Evolutionary conservation across 1,140 invertebrate species (phyloP), one percentile per base, ranked within the genome.

Genomic region (Trachelipus rathkii): DNA sequence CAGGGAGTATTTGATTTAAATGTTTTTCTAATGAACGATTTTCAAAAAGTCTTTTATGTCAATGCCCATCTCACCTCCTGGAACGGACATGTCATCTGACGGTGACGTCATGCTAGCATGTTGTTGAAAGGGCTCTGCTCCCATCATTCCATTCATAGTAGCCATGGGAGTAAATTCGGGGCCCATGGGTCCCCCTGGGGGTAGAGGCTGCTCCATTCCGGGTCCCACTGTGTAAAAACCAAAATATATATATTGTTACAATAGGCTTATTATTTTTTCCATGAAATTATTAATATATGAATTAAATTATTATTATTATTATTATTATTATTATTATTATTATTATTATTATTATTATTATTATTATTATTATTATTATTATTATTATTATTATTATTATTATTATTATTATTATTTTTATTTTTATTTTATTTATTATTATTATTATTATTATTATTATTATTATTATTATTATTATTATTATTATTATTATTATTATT

Each of bases 401-500:
- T 60, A 60, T 60, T 15, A 60, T 15, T 60, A 60, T 15, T 15
- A 19, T 60, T 60, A 60, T 60, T 15, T 2, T 15, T 15, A 60
- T 60, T 10, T 50, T 50, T 50, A 10, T 10, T 50, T 10, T 50
- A 50, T 50, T 10, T 60, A 60, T 15, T 15, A 60, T 15, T 15
- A 13, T 60, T 13, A 15, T 60, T 60, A 60, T 19, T 60, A 19
- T 19, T 19, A 60, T 19, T 15, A 60, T 60, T 60, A 60, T 15
- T 60, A 60, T 60, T 15, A 15, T 13, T 19, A 60, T 15, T 60
- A 60, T 60, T 60, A 60, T 60, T 60, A 60, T 60, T 60, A 60
- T 60, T 60, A 60, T 60, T 60, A 60, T 60, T 60, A 60, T 60
- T 60, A 60, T 60, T 60, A 60, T 60, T 60, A 60, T 60, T 60